Percentiles rank a stretch among this genome's conserved stretches.
phyloP scores from a whole-genome alignment of 2,113 vertebrate genomes.

The Calyptomena viridis region DNA sequence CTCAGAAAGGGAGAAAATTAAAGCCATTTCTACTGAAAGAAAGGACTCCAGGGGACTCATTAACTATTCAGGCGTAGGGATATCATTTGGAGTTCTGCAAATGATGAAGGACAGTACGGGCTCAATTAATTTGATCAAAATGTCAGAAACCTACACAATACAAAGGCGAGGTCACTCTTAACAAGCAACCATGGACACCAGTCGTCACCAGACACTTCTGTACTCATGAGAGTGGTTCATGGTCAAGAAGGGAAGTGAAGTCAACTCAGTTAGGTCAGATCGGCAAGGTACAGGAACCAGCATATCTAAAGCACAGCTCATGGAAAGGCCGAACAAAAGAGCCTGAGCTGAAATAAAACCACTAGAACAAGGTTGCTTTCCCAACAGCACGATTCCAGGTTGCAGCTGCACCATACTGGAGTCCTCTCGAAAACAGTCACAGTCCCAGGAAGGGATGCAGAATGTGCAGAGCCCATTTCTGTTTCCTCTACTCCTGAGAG shows the following conservation, averaged over 20 bases:
- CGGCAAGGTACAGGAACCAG: not conserved
- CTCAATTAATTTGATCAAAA: not conserved
- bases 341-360: not conserved
- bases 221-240: not conserved
- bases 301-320: not conserved
- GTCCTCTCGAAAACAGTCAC: not conserved
- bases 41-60: not conserved
- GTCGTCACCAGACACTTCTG: not conserved
- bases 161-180: not conserved
- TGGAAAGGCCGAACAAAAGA: not conserved
- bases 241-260: not conserved
- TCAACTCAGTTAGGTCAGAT: not conserved
- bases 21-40: not conserved
- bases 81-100: not conserved
- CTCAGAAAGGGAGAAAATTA: not conserved
- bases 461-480: not conserved
- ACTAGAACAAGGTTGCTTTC: not conserved
- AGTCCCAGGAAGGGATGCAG: rapidly evolving
- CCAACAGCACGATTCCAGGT: not conserved
- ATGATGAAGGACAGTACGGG: not conserved
- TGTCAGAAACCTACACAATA: not conserved
- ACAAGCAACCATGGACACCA: not conserved
- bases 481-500: not conserved
- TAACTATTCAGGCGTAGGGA: not conserved
- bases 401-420: not conserved